Conservation (phyloP, 2,113 vertebrate genomes). For the Pluvialis apricaria region DNA sequence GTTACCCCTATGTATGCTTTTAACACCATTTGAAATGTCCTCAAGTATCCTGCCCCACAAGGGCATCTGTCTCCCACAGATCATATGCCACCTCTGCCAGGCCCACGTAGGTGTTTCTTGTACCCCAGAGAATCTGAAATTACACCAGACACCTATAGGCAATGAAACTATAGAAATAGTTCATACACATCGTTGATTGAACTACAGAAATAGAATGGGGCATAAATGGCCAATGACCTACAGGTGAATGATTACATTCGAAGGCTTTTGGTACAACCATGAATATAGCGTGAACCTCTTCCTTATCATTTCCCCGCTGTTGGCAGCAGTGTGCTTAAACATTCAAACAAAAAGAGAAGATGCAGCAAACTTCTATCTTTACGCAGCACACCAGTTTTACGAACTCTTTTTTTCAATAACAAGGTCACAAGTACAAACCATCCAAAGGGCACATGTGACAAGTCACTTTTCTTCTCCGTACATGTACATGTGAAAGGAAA, state of each 20-base stretch:
- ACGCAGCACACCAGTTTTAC: background rate
- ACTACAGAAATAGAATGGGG: background rate
- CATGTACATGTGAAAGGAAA: conserved; percentile 6
- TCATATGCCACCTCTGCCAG: background rate
- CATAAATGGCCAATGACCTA: background rate
- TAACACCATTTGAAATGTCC: background rate
- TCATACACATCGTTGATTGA: accelerated
- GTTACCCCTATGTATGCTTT: background rate
- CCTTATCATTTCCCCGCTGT: background rate
- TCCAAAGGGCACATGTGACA: background rate
- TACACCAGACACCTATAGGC: background rate
- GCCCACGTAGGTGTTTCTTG: background rate
- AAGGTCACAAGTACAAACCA: background rate
- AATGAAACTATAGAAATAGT: background rate
- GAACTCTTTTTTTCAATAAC: background rate
- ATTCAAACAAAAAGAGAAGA: background rate
- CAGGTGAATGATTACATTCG: background rate
- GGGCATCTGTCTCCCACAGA: background rate
- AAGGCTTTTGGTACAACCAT: background rate
- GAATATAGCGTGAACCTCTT: background rate
- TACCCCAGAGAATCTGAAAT: background rate
- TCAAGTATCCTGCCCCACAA: background rate
- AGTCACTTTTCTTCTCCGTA: background rate
- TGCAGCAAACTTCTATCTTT: background rate
- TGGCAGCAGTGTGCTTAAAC: background rate